A percentile compares a stretch with the other conserved stretches of the same genome.
Conservation (phyloP, 2,797 vertebrate genomes). For the Erpetoichthys calabaricus region DNA sequence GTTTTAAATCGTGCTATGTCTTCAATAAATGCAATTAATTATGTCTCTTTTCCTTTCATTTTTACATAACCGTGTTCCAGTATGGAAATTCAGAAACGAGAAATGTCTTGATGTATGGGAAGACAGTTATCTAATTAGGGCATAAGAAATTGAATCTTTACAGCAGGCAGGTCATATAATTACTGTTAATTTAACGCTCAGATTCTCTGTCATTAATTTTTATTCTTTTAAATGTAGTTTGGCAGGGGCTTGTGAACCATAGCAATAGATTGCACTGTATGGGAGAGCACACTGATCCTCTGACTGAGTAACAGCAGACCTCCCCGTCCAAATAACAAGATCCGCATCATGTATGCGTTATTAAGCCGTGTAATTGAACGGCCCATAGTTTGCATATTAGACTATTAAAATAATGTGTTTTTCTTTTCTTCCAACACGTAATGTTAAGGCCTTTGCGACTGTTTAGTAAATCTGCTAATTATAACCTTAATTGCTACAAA, state of each 20-base stretch:
- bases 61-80: slow-evolving; percentile 46
- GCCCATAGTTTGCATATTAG: slow-evolving; percentile 99
- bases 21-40: slow-evolving; percentile 61
- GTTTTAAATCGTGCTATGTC: slow-evolving; percentile 32
- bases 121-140: slow-evolving; percentile 94
- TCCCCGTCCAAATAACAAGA: slow-evolving; percentile 86
- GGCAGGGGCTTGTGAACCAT: slow-evolving; percentile 67
- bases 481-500: slow-evolving; percentile 95
- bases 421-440: slow-evolving; percentile 94
- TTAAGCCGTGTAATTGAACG: slow-evolving; percentile 98
- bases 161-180: slow-evolving; percentile 98
- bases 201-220: slow-evolving; percentile 96
- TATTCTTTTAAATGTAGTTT: slow-evolving; percentile 95
- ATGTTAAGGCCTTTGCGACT: slow-evolving; percentile 90
- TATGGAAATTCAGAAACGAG: slow-evolving; percentile 70
- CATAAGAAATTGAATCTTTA: slow-evolving; percentile 97
- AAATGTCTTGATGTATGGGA: slow-evolving; percentile 88
- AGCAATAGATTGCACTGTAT: slow-evolving; percentile 64
- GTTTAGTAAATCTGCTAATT: slow-evolving; percentile 95
- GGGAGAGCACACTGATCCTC: slow-evolving; percentile 62
- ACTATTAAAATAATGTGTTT: slow-evolving; percentile 99
- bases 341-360: slow-evolving; percentile 95
- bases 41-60: slow-evolving; percentile 38
- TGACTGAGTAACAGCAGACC: slow-evolving; percentile 77
- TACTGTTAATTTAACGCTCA: slow-evolving; percentile 99